Evolutionary conservation across 2,113 vertebrate genomes (phyloP).

Genomic region (Rhea americana): DNA sequence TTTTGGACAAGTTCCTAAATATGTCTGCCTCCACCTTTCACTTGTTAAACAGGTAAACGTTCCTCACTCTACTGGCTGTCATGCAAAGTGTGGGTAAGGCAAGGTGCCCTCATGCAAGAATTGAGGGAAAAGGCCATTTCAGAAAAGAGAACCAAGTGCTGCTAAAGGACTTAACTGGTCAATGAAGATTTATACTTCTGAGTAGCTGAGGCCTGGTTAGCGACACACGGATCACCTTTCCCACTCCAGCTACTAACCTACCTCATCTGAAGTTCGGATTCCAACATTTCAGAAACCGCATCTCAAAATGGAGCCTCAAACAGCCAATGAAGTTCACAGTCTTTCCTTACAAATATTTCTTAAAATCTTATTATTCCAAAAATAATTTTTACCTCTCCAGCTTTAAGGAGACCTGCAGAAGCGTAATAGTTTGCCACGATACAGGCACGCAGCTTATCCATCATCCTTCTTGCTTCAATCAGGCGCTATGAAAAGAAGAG

Average conservation of each 20-base stretch:
- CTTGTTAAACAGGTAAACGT: neutral
- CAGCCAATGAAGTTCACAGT: neutral
- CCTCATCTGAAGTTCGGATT: neutral
- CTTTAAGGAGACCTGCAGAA: constrained; percentile 88
- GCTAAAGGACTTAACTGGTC: neutral
- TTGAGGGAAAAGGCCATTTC: neutral
- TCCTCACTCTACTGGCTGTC: neutral
- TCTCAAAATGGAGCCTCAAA: neutral
- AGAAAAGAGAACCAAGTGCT: neutral
- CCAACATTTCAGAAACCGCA: neutral
- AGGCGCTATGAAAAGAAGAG: constrained; percentile 81
- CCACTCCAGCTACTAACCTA: neutral
- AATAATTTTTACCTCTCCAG: constrained; percentile 84
- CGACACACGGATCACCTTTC: neutral
- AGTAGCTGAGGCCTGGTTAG: neutral
- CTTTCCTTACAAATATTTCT: neutral
- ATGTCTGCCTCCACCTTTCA: neutral
- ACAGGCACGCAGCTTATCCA: constrained; percentile 97
- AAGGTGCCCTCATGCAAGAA: neutral
- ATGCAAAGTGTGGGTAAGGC: neutral
- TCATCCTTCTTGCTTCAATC: constrained; percentile 97
- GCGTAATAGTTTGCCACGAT: constrained; percentile 98
- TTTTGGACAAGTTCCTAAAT: neutral
- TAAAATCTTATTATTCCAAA: neutral
- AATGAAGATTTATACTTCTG: rapidly evolving